Evolutionary conservation across 2,797 vertebrate species (phyloP).

Genomic region (Enteromius mattozi): DNA sequence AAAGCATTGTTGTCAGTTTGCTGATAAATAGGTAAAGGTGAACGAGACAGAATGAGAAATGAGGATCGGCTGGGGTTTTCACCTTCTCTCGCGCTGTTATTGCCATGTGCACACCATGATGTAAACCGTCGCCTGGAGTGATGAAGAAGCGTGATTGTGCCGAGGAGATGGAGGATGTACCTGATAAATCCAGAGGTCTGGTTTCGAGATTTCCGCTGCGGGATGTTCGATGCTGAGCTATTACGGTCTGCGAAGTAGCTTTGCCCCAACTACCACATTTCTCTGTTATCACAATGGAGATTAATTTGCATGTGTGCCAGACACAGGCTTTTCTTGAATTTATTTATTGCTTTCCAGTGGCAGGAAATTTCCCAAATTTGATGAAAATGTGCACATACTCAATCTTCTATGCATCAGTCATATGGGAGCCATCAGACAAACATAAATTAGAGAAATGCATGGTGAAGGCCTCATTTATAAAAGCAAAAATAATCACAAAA

Average conservation of each 20-base stretch:
- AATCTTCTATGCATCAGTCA: constrained; percentile 75
- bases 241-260: constrained; percentile 58
- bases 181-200: constrained; percentile 40
- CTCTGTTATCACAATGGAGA: constrained; percentile 67
- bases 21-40: constrained; percentile 29
- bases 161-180: constrained; percentile 10
- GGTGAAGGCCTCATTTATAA: constrained; percentile 81
- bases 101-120: constrained; percentile 21
- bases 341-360: constrained; percentile 73
- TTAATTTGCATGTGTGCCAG: constrained; percentile 67
- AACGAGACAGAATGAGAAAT: constrained; percentile 32
- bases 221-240: constrained; percentile 48
- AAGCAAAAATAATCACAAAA: constrained; percentile 74
- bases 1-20: constrained; percentile 25
- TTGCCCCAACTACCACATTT: constrained; percentile 61
- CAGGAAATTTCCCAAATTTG: constrained; percentile 78
- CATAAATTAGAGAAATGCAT: constrained; percentile 81
- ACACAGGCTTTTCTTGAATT: constrained; percentile 67
- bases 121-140: constrained; percentile 43
- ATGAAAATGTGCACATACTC: constrained; percentile 74
- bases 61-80: constrained; percentile 41
- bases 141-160: constrained; percentile 35
- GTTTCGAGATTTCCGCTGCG: constrained; percentile 48
- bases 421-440: constrained; percentile 76
- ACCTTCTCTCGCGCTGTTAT: constrained; percentile 38